phyloP scores from a whole-genome alignment of 2,113 vertebrate genomes.

The Sakesphorus luctuosus region DNA sequence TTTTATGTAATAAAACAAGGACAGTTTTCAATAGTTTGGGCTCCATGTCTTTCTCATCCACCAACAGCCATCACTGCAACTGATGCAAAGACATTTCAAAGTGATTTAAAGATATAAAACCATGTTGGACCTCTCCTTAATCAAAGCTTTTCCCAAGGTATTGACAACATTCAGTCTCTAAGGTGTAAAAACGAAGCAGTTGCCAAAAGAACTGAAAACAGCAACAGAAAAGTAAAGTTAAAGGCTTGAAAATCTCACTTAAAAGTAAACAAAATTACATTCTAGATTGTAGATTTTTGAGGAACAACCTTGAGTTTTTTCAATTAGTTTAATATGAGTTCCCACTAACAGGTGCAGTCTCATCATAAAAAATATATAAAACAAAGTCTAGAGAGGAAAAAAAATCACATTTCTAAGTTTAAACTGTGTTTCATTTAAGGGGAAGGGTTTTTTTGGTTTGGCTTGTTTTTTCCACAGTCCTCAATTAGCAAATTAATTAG shows the following conservation, averaged over 20 bases:
- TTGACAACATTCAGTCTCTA: background rate
- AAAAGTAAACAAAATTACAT: background rate
- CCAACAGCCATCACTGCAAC: background rate
- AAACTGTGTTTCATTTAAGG: background rate
- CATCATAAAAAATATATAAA: background rate
- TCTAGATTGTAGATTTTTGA: background rate
- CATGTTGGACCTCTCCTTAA: background rate
- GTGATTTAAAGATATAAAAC: background rate
- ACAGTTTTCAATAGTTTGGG: background rate
- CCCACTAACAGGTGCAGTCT: background rate
- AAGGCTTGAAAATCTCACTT: background rate
- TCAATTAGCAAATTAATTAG: background rate
- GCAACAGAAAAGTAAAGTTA: background rate
- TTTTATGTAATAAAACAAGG: background rate
- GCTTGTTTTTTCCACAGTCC: background rate
- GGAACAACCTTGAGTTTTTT: background rate
- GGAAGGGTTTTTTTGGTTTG: accelerated
- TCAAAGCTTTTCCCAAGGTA: background rate
- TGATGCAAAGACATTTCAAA: background rate
- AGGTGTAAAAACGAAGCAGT: background rate
- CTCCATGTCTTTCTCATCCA: background rate
- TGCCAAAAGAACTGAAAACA: background rate
- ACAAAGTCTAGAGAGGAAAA: background rate
- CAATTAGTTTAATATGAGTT: background rate
- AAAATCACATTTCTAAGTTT: background rate